Percentiles rank a stretch among this genome's conserved stretches.
Conservation (phyloP, 1,140 invertebrate genomes). For the Copidosoma floridanum region DNA sequence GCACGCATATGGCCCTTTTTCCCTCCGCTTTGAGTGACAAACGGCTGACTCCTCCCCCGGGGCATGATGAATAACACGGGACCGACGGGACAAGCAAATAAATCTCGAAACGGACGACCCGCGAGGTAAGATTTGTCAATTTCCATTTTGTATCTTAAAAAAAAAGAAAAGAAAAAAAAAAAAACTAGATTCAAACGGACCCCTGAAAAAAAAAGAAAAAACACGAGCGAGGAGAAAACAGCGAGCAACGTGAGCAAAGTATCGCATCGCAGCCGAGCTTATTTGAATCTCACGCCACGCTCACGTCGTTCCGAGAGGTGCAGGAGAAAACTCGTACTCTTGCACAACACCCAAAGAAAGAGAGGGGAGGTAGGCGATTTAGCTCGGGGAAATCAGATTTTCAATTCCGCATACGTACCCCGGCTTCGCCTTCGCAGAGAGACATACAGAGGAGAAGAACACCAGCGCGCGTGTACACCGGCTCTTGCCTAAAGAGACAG, state of each 20-base stretch:
- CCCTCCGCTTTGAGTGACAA: too few species aligned
- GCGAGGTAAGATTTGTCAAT: too few species aligned
- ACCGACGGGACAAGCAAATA: too few species aligned
- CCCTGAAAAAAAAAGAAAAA: not conserved
- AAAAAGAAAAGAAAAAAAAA: too few species aligned
- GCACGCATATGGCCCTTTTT: too few species aligned
- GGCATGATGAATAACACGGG: too few species aligned
- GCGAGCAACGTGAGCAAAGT: not conserved
- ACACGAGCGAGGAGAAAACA: not conserved
- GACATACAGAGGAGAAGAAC: not conserved
- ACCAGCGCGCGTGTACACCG: not conserved
- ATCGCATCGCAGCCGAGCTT: not conserved
- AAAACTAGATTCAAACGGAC: too few species aligned
- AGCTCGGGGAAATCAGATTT: slow-evolving; percentile 42
- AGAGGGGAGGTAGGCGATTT: too few species aligned
- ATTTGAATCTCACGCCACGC: slow-evolving; percentile 20
- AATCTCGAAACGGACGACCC: too few species aligned
- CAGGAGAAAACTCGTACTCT: slow-evolving; percentile 24
- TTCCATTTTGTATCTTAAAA: too few species aligned
- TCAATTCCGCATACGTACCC: slow-evolving; percentile 38
- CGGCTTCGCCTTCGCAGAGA: slow-evolving; percentile 10
- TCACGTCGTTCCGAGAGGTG: slow-evolving; percentile 4
- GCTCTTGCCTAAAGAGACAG: slow-evolving; percentile 1
- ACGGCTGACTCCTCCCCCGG: too few species aligned
- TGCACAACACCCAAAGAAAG: slow-evolving; percentile 31